These are phyloP conservation scores for Syngnathus acus DNA, from an alignment of 2,797 vertebrate genomes.

Conservation along the genomic window DNA sequence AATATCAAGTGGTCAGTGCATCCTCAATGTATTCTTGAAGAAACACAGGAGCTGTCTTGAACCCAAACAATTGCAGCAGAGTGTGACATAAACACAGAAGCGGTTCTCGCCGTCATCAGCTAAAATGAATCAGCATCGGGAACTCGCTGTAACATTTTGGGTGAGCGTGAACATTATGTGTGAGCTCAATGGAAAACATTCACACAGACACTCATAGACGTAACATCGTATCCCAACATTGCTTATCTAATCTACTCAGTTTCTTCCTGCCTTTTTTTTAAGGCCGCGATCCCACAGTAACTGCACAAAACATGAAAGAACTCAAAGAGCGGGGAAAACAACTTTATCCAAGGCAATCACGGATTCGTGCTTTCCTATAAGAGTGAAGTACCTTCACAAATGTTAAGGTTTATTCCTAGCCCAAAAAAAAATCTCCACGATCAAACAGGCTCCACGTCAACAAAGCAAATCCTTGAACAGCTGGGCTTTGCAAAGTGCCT, in stretches of 20 bases:
- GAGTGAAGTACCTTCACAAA: background rate
- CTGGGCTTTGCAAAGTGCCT: constrained; percentile 53
- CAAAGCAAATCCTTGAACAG: constrained; percentile 55
- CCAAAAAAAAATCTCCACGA: constrained; percentile 9
- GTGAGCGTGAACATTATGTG: background rate
- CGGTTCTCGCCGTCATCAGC: constrained; percentile 9
- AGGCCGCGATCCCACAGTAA: constrained; percentile 18
- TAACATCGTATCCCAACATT: constrained; percentile 18
- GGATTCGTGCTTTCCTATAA: background rate
- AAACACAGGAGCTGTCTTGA: constrained; percentile 51
- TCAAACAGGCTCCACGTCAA: constrained; percentile 37
- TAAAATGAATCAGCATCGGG: constrained; percentile 39
- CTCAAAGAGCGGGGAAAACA: background rate
- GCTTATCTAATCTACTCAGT: constrained; percentile 55
- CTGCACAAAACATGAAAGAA: background rate
- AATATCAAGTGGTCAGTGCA: constrained; percentile 59
- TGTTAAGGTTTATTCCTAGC: background rate
- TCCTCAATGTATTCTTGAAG: constrained; percentile 50
- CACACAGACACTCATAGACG: constrained; percentile 13
- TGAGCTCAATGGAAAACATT: constrained; percentile 18
- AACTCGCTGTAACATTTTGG: constrained; percentile 22
- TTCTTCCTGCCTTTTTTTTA: constrained; percentile 40
- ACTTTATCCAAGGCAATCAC: background rate
- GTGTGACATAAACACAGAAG: constrained; percentile 52
- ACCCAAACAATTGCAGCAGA: constrained; percentile 57